Conservation (phyloP, 2,113 vertebrate species). For the Hypanus sabinus region DNA sequence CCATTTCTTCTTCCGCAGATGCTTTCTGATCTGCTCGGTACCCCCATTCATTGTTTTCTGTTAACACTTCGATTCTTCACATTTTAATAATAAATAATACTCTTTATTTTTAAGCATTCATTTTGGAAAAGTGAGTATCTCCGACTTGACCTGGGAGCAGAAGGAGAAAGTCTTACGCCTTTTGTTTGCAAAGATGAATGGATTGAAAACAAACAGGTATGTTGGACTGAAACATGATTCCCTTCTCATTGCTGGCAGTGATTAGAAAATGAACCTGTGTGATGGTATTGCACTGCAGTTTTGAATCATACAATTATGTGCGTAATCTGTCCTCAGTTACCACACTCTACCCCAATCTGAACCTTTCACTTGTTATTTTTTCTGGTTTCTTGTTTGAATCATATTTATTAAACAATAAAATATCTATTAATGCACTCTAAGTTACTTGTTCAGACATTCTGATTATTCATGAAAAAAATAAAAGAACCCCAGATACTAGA, state of each 20-base stretch:
- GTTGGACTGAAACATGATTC: slow-evolving; percentile 39
- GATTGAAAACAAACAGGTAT: slow-evolving; percentile 47
- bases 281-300: not conserved
- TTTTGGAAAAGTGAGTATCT: slow-evolving; percentile 59
- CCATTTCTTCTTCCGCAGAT: too few relatives aligned
- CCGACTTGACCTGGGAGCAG: slow-evolving; percentile 79
- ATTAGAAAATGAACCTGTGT: not conserved
- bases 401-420: not conserved
- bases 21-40: too few relatives aligned
- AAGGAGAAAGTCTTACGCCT: slow-evolving; percentile 73
- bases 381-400: not conserved
- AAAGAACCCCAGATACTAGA: not conserved
- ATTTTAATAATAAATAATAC: not conserved
- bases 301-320: too few relatives aligned
- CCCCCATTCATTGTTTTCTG: too few relatives aligned
- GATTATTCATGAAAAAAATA: not conserved
- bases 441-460: not conserved
- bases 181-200: slow-evolving; percentile 83
- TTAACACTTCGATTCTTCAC: too few relatives aligned
- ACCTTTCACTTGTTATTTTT: not conserved
- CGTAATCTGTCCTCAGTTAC: too few relatives aligned
- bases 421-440: not conserved
- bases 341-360: too few relatives aligned
- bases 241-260: not conserved
- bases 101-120: slow-evolving; percentile 53